Percentiles rank a stretch among this genome's conserved stretches.
Conservation (phyloP, 2,888 invertebrate genomes). For the Melinaea marsaeus region DNA sequence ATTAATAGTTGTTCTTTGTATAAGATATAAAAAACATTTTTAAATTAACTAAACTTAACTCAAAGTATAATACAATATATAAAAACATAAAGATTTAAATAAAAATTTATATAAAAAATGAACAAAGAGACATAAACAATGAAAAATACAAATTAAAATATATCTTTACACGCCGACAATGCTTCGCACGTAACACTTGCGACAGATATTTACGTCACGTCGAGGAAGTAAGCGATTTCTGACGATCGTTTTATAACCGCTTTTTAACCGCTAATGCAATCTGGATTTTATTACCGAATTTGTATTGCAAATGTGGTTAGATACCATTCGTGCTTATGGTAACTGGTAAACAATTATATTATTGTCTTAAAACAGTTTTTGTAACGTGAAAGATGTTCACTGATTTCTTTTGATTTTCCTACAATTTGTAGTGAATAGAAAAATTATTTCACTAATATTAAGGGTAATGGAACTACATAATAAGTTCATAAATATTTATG, state of each 20-base stretch:
- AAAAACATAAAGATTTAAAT: not conserved
- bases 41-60: no score
- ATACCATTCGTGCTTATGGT: not conserved
- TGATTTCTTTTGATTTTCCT: no score
- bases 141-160: not conserved
- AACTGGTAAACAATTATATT: no score
- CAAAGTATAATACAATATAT: not conserved
- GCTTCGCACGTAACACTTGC: conserved; percentile 6
- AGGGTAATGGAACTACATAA: no score
- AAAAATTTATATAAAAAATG: not conserved
- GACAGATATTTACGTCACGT: conserved; percentile 9
- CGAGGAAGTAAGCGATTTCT: conserved; percentile 8
- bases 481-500: no score
- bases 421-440: no score
- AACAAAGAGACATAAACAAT: conserved; percentile 1
- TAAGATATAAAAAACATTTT: no score
- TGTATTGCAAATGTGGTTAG: not conserved
- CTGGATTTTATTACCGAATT: conserved; percentile 3
- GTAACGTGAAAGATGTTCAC: no score
- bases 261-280: conserved; percentile 5
- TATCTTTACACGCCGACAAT: conserved; percentile 3
- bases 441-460: no score
- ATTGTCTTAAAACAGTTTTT: no score
- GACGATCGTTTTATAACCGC: conserved; percentile 2
- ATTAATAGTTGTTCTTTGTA: no score